Percentiles rank a stretch among this genome's conserved stretches.
Conservation (phyloP, 2,113 vertebrate species). For the Halcyon senegalensis region DNA sequence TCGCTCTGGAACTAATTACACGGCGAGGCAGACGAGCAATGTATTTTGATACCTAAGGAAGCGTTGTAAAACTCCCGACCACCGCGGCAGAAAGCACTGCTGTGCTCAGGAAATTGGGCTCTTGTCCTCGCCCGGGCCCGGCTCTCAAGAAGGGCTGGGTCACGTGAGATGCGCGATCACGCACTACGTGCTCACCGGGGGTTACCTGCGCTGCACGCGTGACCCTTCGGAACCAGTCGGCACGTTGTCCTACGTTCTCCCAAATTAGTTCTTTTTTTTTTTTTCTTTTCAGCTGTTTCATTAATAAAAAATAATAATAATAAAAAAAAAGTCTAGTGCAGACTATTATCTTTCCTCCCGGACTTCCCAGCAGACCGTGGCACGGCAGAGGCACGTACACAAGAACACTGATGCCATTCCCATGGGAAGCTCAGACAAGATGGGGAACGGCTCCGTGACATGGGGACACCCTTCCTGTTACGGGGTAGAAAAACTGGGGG, state of each 20-base stretch:
- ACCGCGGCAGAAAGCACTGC: neutral
- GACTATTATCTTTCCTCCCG: neutral
- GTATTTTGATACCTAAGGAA: neutral
- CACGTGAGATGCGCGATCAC: conserved; percentile 8
- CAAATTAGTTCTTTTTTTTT: fast-evolving
- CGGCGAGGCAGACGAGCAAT: neutral
- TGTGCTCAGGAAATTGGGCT: conserved; percentile 47
- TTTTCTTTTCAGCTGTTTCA: neutral
- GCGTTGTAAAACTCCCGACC: neutral
- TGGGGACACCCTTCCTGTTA: neutral
- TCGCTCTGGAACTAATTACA: conserved; percentile 37
- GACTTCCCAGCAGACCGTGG: neutral
- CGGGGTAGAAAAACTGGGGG: fast-evolving
- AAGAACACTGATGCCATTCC: neutral
- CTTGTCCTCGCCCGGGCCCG: neutral
- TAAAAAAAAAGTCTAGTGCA: neutral
- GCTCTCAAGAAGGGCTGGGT: neutral
- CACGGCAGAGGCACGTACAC: fast-evolving
- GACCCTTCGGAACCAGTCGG: neutral
- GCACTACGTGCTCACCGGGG: neutral
- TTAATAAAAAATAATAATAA: neutral
- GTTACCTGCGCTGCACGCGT: neutral
- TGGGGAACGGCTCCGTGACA: neutral
- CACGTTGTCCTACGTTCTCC: fast-evolving
- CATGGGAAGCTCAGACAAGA: neutral